Conservation (phyloP, 2,888 invertebrate species). For the Sinohyriopsis cumingii region DNA sequence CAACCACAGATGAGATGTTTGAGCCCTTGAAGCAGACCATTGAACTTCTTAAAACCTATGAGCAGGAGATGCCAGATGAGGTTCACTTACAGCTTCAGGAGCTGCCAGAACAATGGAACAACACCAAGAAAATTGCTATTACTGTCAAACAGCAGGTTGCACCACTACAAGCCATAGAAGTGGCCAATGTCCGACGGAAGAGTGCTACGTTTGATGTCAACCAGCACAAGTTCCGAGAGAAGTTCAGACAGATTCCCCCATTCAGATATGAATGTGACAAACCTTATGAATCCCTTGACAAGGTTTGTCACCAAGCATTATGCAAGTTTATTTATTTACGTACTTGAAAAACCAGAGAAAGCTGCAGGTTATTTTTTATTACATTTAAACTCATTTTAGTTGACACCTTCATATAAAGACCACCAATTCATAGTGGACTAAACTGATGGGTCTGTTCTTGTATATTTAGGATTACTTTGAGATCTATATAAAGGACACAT, state of each 20-base stretch:
- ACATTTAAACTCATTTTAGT: no score
- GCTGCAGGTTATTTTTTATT: no score
- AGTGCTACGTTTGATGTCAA: slow-evolving; percentile 87
- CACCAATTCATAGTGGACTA: no score
- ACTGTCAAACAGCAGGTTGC: slow-evolving; percentile 95
- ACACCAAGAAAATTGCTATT: slow-evolving; percentile 91
- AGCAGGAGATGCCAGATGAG: slow-evolving; percentile 97
- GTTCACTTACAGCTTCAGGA: slow-evolving; percentile 93
- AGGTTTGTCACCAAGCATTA: slow-evolving; percentile 35
- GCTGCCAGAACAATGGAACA: slow-evolving; percentile 95
- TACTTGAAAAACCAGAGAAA: neutral
- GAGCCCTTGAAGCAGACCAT: slow-evolving; percentile 94
- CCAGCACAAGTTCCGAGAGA: slow-evolving; percentile 88
- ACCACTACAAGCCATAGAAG: slow-evolving; percentile 94
- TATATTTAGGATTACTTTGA: no score
- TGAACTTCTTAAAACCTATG: slow-evolving; percentile 92
- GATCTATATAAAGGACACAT: no score
- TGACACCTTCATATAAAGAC: no score
- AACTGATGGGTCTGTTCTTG: no score
- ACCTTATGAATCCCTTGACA: slow-evolving; percentile 69
- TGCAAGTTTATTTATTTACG: neutral
- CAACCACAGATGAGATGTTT: slow-evolving; percentile 94
- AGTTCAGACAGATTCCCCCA: slow-evolving; percentile 79
- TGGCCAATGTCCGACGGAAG: slow-evolving; percentile 89
- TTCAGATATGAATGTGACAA: slow-evolving; percentile 69